phyloP scores from a whole-genome alignment of 2,797 vertebrate genomes.

The Balearica regulorum region DNA sequence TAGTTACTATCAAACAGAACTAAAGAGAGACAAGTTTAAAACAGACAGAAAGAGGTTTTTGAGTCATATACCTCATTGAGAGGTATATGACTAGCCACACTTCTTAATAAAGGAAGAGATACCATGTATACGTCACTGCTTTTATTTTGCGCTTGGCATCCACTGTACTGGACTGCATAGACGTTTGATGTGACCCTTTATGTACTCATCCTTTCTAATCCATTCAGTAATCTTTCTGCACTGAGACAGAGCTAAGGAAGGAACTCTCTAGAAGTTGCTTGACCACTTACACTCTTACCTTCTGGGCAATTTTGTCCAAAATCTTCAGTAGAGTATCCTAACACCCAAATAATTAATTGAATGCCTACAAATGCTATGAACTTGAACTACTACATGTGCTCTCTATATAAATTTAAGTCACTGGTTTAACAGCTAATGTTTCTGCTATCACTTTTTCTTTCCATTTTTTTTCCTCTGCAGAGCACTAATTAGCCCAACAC shows the following conservation, averaged over 20 bases:
- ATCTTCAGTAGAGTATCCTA: background rate
- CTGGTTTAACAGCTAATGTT: background rate
- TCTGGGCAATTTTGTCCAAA: background rate
- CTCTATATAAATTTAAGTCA: background rate
- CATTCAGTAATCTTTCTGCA: background rate
- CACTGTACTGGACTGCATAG: background rate
- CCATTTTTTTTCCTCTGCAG: background rate
- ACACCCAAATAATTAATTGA: background rate
- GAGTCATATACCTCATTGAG: too few relatives aligned
- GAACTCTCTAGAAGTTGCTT: background rate
- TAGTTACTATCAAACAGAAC: background rate
- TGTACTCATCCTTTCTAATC: background rate
- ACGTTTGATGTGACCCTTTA: background rate
- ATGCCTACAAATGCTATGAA: background rate
- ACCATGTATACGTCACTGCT: accelerated
- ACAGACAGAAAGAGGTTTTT: background rate
- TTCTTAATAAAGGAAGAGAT: background rate
- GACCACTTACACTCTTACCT: too few relatives aligned
- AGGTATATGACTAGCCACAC: background rate
- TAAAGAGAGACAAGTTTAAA: background rate
- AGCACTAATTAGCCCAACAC: background rate
- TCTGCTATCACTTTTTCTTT: background rate
- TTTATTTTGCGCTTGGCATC: background rate
- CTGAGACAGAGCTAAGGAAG: background rate
- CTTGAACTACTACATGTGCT: background rate